These are phyloP conservation scores for Microhierax caerulescens DNA, from an alignment of 2,797 vertebrate species.

Conservation along the genomic window DNA sequence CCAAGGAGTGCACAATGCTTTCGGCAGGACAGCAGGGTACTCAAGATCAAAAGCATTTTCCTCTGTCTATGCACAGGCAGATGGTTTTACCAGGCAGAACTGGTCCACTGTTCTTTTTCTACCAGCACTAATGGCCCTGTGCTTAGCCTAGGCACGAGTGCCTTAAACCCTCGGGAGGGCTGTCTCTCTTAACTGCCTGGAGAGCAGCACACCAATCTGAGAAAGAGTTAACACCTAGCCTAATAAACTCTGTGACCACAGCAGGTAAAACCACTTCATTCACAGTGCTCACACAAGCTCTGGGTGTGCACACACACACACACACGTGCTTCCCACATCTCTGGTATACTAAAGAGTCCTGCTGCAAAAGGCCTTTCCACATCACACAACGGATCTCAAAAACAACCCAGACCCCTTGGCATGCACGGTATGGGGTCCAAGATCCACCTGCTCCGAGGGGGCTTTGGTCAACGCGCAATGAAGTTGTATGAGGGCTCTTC, in stretches of 20 bases:
- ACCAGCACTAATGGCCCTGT: accelerated
- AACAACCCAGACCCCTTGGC: not conserved
- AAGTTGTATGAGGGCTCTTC: not conserved
- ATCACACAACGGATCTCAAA: not conserved
- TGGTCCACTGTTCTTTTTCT: not conserved
- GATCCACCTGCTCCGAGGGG: not conserved
- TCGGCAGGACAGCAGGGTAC: not conserved
- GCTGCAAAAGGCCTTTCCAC: not conserved
- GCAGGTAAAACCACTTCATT: not conserved
- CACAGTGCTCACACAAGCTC: not conserved
- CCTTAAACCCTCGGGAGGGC: not conserved
- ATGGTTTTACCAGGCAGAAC: not conserved
- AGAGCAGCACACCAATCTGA: not conserved
- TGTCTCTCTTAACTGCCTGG: not conserved
- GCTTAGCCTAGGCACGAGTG: not conserved
- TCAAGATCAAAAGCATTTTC: not conserved
- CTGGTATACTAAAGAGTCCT: accelerated
- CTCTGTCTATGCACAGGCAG: not conserved
- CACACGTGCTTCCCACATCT: not conserved
- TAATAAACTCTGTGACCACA: not conserved
- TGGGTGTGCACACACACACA: not conserved
- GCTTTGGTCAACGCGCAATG: accelerated
- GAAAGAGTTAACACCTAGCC: not conserved
- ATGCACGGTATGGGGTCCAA: accelerated
- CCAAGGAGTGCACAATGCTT: accelerated